A percentile compares a stretch with the other conserved stretches of the same genome.
Evolutionary conservation across 2,888 invertebrate species (phyloP).

Genomic region (Coenonympha arcania): DNA sequence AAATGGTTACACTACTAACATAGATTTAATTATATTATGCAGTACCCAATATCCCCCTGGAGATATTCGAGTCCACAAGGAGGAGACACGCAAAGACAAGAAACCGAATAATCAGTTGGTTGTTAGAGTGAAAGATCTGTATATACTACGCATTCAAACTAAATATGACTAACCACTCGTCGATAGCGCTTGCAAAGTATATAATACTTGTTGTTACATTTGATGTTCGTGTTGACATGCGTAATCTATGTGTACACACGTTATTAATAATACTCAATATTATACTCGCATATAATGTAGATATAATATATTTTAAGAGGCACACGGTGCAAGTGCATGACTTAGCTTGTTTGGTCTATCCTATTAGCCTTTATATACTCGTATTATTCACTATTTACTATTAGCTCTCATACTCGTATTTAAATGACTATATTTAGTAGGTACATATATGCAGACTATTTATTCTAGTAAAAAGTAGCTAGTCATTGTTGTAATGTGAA

Average conservation of each 20-base stretch:
- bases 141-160: conserved; percentile 9
- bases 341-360: conserved; percentile 56
- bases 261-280: conserved; percentile 47
- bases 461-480: conserved; percentile 63
- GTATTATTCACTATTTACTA: conserved; percentile 38
- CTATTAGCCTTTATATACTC: conserved; percentile 32
- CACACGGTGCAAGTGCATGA: conserved; percentile 49
- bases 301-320: conserved; percentile 41
- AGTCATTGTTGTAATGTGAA: conserved; percentile 47
- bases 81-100: conserved; percentile 73
- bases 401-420: conserved; percentile 38
- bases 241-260: conserved; percentile 31
- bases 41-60: conserved; percentile 76
- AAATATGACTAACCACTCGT: conserved; percentile 49
- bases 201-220: conserved; percentile 36
- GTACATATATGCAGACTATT: conserved; percentile 17
- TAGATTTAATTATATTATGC: conserved; percentile 68
- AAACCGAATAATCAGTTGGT: conserved; percentile 75
- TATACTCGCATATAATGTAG: conserved; percentile 36
- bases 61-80: conserved; percentile 73
- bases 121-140: conserved; percentile 67
- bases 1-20: conserved; percentile 54
- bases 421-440: conserved; percentile 31
- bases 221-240: conserved; percentile 24
- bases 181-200: conserved; percentile 53